Conservation (phyloP, 2,113 vertebrate genomes). For the Chaetodon auriga region DNA sequence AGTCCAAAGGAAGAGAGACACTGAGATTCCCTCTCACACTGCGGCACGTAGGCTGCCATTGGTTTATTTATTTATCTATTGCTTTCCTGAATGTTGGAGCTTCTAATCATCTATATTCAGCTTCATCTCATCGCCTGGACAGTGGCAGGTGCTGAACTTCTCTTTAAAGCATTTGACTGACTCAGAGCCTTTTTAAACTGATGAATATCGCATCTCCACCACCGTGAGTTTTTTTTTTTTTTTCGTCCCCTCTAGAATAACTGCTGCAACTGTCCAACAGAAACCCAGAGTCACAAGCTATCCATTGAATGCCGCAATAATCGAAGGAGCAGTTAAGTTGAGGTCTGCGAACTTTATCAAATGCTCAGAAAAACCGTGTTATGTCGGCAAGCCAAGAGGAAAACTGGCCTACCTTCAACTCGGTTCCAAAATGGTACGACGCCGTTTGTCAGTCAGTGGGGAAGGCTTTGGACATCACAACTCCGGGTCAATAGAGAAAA, state of each 20-base stretch:
- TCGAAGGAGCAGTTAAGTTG: slow-evolving; percentile 11
- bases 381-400: slow-evolving; percentile 5
- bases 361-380: neutral
- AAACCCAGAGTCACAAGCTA: slow-evolving; percentile 40
- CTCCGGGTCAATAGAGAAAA: slow-evolving; percentile 72
- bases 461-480: slow-evolving; percentile 78
- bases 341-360: slow-evolving; percentile 69
- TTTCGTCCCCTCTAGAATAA: neutral
- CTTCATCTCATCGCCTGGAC: slow-evolving; percentile 20
- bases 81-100: neutral
- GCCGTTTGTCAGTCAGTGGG: slow-evolving; percentile 74
- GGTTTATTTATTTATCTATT: slow-evolving; percentile 6
- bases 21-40: slow-evolving; percentile 16
- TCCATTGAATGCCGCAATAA: slow-evolving; percentile 41
- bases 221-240: neutral
- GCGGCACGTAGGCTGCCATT: slow-evolving; percentile 3
- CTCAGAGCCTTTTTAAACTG: slow-evolving; percentile 10
- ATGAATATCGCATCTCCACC: slow-evolving; percentile 20
- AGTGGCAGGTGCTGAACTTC: slow-evolving; percentile 68
- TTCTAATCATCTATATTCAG: slow-evolving; percentile 3
- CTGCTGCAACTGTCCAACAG: slow-evolving; percentile 52
- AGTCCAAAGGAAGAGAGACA: neutral
- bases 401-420: slow-evolving; percentile 81
- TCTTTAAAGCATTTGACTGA: slow-evolving; percentile 31
- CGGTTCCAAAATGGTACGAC: slow-evolving; percentile 77